A percentile compares a stretch with the other conserved stretches of the same genome.
phyloP scores from a whole-genome alignment of 2,888 invertebrate genomes.

The Napeogenes inachia region DNA sequence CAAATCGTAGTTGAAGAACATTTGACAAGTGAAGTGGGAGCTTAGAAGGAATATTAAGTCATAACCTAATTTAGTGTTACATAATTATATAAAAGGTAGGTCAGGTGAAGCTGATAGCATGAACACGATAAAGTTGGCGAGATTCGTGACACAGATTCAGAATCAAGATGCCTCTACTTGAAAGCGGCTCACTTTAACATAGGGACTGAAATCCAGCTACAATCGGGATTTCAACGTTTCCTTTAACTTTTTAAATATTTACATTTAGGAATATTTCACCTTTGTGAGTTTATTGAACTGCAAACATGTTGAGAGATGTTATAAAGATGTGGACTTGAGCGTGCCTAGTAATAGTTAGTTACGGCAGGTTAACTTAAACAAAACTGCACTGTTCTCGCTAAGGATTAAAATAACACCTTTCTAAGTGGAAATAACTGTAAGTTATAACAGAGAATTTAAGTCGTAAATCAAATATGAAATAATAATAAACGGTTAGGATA shows the following conservation, averaged over 20 bases:
- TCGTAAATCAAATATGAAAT: too few species aligned
- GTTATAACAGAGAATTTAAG: too few species aligned
- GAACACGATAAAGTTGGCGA: constrained; percentile 2
- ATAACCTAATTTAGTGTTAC: constrained; percentile 18
- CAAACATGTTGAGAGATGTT: constrained; percentile 66
- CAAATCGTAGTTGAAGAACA: constrained; percentile 1
- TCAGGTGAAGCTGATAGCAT: constrained; percentile 22
- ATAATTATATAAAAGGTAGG: constrained; percentile 17
- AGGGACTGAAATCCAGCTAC: background rate
- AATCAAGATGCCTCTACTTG: constrained; percentile 21
- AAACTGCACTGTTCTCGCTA: constrained; percentile 20
- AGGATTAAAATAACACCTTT: constrained; percentile 21
- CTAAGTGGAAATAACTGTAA: constrained; percentile 1
- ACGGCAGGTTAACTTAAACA: constrained; percentile 47
- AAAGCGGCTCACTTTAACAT: constrained; percentile 9
- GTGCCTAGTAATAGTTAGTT: constrained; percentile 36
- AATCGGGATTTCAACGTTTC: constrained; percentile 8
- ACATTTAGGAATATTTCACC: constrained; percentile 27
- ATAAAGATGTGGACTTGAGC: constrained; percentile 54
- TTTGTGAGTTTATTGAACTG: constrained; percentile 61
- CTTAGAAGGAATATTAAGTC: constrained; percentile 19
- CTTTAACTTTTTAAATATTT: constrained; percentile 29
- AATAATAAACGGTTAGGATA: too few species aligned
- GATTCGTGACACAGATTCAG: constrained; percentile 31
- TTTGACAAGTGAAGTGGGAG: constrained; percentile 6